phyloP scores from a whole-genome alignment of 2,797 vertebrate species.

The Notamacropus eugenii region DNA sequence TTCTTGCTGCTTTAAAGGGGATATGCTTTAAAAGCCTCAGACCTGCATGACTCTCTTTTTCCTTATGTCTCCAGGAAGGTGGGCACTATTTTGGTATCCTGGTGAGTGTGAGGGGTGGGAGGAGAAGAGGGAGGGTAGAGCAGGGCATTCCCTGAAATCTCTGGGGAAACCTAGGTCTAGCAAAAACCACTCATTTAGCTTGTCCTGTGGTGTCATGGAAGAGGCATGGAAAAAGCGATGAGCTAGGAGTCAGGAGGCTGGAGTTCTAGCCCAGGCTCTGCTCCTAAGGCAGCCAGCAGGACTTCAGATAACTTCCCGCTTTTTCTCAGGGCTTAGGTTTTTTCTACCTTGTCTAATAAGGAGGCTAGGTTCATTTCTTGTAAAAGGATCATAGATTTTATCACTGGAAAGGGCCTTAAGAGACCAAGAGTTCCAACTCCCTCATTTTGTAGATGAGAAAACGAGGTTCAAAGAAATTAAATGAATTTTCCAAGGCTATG shows the following conservation, averaged over 20 bases:
- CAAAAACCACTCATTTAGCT: neutral
- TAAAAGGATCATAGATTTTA: neutral
- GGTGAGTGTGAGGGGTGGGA: neutral
- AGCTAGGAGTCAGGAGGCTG: neutral
- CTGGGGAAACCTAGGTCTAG: neutral
- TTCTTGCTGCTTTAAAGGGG: neutral
- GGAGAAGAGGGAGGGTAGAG: neutral
- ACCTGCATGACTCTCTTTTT: conserved; percentile 58
- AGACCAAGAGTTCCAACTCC: neutral
- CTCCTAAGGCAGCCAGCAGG: neutral
- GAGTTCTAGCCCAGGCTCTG: neutral
- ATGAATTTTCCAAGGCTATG: neutral
- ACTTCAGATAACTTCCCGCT: neutral
- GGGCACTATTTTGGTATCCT: neutral
- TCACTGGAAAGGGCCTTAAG: neutral
- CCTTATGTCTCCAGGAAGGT: neutral
- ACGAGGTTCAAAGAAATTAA: neutral
- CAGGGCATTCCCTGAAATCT: conserved; percentile 38
- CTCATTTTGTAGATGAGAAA: neutral
- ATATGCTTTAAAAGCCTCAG: conserved; percentile 26
- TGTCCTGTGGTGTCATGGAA: neutral
- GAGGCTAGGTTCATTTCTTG: neutral
- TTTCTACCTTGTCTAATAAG: neutral
- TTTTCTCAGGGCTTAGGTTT: neutral
- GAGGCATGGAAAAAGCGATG: neutral